These are phyloP conservation scores for Apaloderma vittatum DNA, from an alignment of 2,113 vertebrate genomes.

Conservation along the genomic window DNA sequence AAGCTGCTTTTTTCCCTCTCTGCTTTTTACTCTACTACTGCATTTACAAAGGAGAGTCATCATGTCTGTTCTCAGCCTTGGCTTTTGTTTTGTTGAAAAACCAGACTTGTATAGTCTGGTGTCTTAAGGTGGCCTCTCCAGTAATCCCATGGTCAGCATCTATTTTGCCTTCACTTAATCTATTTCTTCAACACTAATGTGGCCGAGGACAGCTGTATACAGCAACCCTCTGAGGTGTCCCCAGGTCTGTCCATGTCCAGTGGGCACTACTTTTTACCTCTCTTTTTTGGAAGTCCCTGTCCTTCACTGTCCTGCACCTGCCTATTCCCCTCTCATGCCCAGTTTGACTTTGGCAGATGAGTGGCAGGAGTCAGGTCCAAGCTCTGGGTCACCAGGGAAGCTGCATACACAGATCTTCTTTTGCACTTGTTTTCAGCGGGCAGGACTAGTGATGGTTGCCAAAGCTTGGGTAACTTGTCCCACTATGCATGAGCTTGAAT, in stretches of 20 bases:
- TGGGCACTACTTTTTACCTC: not conserved
- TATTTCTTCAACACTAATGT: accelerated
- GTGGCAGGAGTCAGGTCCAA: not conserved
- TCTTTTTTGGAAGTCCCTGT: not conserved
- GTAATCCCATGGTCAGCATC: accelerated
- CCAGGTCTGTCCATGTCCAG: not conserved
- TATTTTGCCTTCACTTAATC: not conserved
- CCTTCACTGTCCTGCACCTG: accelerated
- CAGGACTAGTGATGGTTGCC: not conserved
- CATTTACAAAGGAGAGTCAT: not conserved
- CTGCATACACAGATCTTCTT: not conserved
- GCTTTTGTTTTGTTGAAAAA: not conserved
- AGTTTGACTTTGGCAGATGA: not conserved
- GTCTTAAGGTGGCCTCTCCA: not conserved
- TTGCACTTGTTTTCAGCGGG: not conserved
- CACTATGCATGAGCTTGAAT: not conserved
- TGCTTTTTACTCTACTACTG: not conserved
- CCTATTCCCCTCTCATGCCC: not conserved
- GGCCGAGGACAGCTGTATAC: not conserved
- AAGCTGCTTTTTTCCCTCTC: not conserved
- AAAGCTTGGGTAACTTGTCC: not conserved
- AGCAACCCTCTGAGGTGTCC: not conserved
- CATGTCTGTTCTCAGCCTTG: not conserved
- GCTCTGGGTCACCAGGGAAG: accelerated
- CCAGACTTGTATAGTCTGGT: not conserved